phyloP scores from a whole-genome alignment of 2,113 vertebrate species.

The Oreocharis arfaki region DNA sequence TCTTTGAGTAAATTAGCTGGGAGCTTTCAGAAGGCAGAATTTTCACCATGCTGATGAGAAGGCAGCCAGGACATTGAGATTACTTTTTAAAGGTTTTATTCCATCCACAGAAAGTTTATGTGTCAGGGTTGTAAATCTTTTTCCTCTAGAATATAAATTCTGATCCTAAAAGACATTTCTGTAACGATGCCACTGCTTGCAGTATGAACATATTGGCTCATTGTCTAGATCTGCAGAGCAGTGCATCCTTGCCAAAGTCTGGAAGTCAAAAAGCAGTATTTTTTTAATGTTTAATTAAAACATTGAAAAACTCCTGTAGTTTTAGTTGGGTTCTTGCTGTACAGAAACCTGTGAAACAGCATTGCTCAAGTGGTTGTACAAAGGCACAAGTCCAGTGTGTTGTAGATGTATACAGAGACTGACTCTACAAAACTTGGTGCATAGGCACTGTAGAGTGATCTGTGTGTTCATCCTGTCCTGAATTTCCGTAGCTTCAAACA shows the following conservation, averaged over 20 bases:
- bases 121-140: not conserved
- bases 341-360: not conserved
- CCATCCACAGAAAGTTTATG: not conserved
- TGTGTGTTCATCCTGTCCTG: not conserved
- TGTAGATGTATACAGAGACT: not conserved
- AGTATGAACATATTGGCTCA: not conserved
- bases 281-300: not conserved
- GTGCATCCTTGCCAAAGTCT: not conserved
- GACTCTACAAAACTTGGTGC: not conserved
- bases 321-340: not conserved
- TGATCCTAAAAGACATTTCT: not conserved
- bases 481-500: not conserved
- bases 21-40: not conserved
- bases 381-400: fast-evolving
- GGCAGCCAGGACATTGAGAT: not conserved
- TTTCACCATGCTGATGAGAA: not conserved
- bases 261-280: not conserved
- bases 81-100: not conserved
- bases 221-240: not conserved
- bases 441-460: not conserved
- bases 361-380: not conserved
- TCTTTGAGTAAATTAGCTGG: not conserved
- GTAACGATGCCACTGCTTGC: not conserved
- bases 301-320: not conserved
- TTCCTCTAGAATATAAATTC: not conserved